Base-by-base conservation (phyloP, 2,888 invertebrate genomes). In the Sphecodes monilicornis region DNA sequence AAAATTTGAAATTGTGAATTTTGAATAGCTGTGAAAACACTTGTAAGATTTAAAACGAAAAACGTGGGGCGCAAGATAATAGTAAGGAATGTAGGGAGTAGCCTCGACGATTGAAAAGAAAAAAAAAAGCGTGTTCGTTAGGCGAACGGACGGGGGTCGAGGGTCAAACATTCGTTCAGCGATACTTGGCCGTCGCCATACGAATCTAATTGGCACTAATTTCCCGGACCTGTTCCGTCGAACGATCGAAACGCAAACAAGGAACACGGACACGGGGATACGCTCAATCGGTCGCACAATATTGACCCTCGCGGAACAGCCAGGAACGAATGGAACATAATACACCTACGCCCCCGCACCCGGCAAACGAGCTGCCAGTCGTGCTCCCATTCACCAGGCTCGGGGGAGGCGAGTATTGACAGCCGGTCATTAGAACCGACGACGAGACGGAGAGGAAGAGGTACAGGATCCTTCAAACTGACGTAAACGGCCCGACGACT, bases 191-290 rank as follows among this genome's bases (percentile, higher is more conserved):
- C 88, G 76, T 32, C 74, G 66, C 79, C 87, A 88, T 90, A 87
- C 90, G 89, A 90, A 76, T 90, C 90, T 93, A 94, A 94, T 94
- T 93, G 93, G 92, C 86, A 92, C 93, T 94, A 94, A 94, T 94
- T 94, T 82, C 78, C 84, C 73, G 91, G 89, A 92, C 92, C 93
- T 93, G 92, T 88, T 89, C 88, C 80, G 78, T 78, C 91, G 92
- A 90, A 91, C 64, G 64, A 89, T 82, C 91, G 92, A 91, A 91
- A 90, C 85, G 93, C 93, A 94, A 94, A 94, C 93, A 94, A 78
- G 82, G 90, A 94, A 92, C 91, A 91, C 89, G 76, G 90, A 26
- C 57, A 26, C 57, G 91, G 91, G 91, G 90, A 90, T 89, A 90
- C 88, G 90, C 90, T 93, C 92, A 91, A 94, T 94, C 92, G 92